Base-by-base conservation (phyloP, 35 echinoderm and acorn worm genomes). In the Lytechinus pictus region DNA sequence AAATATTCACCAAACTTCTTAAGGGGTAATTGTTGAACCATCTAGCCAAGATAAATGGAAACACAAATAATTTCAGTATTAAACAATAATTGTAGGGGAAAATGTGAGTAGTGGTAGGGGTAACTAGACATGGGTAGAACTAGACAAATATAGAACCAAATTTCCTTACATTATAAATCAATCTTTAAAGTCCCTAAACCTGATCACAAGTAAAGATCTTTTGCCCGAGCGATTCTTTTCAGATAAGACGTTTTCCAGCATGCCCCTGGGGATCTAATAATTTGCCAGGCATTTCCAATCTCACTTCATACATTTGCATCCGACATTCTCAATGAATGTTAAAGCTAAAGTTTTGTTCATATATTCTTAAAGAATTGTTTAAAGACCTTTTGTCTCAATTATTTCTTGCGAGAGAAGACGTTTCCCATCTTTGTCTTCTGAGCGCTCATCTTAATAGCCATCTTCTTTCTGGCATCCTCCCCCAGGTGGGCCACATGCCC, bases 391-490 rank as follows among this genome's bases (percentile, higher is more conserved):
- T 79, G 19, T 79, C 66, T 24, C 16, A 79, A 16, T 24, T 79
- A 79, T 79, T 79, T 96, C 93, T 96, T 96, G 57, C 92, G 92
- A 10, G 96, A 29, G 55, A 96, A 96, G 96, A 96, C 96, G 24
- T 94, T 96, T 8, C 92, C 96, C 93, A 96, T 94, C 79, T 94
- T 96, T 19, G 92, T 96, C 94, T 87, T 95, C 61, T 98, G 97
- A 53, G 97, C 97, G 1, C 97, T 96, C 44, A 98, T 86, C 92
- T 96, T 98, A 53, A 94, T 98, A 60, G 95, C 94, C 33, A 98
- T 57, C 5, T 95, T 94, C 54, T 57, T 52, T 57, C 95, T 87
- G 52, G 94, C 94, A 54, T 98, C 97, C 19, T 95, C 96, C 16
- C 90, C 56, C 13, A 97, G 55, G 89, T 95, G 95, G 9, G 61